A percentile compares a stretch with the other conserved stretches of the same genome.
Conservation (phyloP, 2,888 invertebrate genomes). For the Drosophila birchii region DNA sequence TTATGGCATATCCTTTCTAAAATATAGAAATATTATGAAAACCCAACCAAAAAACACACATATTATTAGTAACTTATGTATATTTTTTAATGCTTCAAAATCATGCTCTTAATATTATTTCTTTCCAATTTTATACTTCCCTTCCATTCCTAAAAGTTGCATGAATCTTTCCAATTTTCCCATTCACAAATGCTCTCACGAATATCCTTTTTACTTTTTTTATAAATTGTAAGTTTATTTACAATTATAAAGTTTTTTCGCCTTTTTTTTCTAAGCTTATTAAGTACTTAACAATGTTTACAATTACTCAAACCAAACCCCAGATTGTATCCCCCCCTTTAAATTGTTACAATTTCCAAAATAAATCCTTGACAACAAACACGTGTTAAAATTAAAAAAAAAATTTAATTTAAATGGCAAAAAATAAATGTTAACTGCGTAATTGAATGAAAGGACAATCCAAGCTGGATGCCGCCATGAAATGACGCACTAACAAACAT, state of each 20-base stretch:
- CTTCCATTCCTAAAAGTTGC: no score
- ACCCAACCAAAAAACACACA: background rate
- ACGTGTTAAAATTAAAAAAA: slow-evolving; percentile 14
- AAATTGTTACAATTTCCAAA: slow-evolving; percentile 18
- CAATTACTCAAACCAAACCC: slow-evolving; percentile 21
- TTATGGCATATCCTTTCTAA: background rate
- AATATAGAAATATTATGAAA: background rate
- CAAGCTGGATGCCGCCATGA: slow-evolving; percentile 38
- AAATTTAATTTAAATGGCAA: slow-evolving; percentile 9
- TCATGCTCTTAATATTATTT: background rate
- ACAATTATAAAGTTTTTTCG: slow-evolving; percentile 12
- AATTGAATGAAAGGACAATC: slow-evolving; percentile 36
- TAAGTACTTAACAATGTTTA: slow-evolving; percentile 29
- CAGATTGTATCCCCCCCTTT: background rate
- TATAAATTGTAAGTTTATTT: background rate
- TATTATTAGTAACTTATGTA: no score
- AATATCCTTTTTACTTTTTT: background rate
- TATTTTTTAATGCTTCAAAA: background rate
- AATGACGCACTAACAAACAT: slow-evolving; percentile 68
- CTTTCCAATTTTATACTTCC: background rate
- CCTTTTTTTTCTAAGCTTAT: slow-evolving; percentile 5
- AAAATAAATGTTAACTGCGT: slow-evolving; percentile 57
- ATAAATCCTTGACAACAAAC: slow-evolving; percentile 30
- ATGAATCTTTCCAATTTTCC: background rate
- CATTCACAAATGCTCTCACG: background rate